These are phyloP conservation scores for Bradysia coprophila DNA, from an alignment of 1,140 invertebrate species.

Conservation along the genomic window DNA sequence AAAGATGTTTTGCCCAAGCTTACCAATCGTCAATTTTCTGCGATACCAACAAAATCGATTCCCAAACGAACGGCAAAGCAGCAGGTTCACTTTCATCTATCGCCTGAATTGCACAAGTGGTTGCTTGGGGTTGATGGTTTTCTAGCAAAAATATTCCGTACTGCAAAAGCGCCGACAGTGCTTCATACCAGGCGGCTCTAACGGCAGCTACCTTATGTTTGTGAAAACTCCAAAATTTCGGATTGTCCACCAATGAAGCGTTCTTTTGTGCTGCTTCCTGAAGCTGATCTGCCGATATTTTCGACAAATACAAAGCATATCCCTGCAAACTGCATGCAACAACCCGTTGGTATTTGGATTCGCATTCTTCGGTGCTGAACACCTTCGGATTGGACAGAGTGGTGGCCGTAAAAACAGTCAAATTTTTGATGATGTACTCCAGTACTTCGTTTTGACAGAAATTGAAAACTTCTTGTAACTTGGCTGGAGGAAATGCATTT, in stretches of 20 bases:
- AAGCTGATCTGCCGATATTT: constrained; percentile 28
- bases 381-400: constrained; percentile 19
- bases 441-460: constrained; percentile 63
- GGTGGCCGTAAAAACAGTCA: constrained; percentile 43
- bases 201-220: constrained; percentile 26
- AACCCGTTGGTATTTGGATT: constrained; percentile 49
- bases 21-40: constrained; percentile 16
- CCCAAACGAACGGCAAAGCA: constrained; percentile 49
- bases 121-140: constrained; percentile 32
- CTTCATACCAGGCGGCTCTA: constrained; percentile 42
- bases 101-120: constrained; percentile 38
- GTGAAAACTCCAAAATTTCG: constrained; percentile 55
- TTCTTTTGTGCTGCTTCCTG: constrained; percentile 29
- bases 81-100: constrained; percentile 52
- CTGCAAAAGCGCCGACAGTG: constrained; percentile 40
- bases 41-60: constrained; percentile 15
- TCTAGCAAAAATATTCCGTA: constrained; percentile 24
- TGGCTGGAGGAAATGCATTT: constrained; percentile 48
- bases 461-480: constrained; percentile 47
- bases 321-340: constrained; percentile 45
- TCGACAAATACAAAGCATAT: constrained; percentile 38
- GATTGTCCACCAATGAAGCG: constrained; percentile 31
- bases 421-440: constrained; percentile 47
- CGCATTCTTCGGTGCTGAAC: constrained; percentile 45
- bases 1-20: constrained; percentile 5